Evolutionary conservation across 2,888 invertebrate genomes (phyloP), one percentile per base, ranked within the genome.

Genomic region (Netelia melanura): DNA sequence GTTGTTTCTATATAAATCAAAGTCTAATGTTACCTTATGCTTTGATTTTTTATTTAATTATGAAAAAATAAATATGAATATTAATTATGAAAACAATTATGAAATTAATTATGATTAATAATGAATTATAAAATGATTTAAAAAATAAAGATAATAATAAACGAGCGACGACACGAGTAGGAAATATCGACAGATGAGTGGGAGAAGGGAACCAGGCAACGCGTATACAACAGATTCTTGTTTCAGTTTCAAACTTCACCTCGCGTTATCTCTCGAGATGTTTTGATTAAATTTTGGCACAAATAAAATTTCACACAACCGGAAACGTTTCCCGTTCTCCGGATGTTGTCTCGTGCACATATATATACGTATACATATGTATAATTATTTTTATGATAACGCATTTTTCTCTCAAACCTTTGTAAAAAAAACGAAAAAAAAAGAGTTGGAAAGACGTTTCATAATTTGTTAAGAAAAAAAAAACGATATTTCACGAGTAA

Each of bases 211-310:
- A 71, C 86, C 72, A 65, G 81, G 86, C 86, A 85, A 86, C 86
- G 81, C 3, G 48, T 25, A 25, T 14, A 85, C 64, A 86, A 85
- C 83, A 81, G 79, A 65, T 70, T 70, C 65, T 81, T 75, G 83
- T 72, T 81, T 81, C 74, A 64, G 30, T 77, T 43, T 68, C 56
- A 21, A 77, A 84, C 81, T 84, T 85, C 80, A 58, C n/a, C 30
- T 77, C 70, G 79, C 43, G 72, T 44, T 56, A 44, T 72, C 68
- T 67, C 67, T 54, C 62, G 72, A 79, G 77, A 58, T 72, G 70
- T 30, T 80, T 61, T 77, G 81, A 80, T 83, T 67, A 86, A 86
- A 83, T 85, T 85, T 77, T 71, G 81, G 81, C 81, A 68, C 75
- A 11, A 21, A 61, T 68, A 62, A 77, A 81, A 84, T 81, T 84